Conservation (phyloP, 2,113 vertebrate species). For the Sialia sialis region DNA sequence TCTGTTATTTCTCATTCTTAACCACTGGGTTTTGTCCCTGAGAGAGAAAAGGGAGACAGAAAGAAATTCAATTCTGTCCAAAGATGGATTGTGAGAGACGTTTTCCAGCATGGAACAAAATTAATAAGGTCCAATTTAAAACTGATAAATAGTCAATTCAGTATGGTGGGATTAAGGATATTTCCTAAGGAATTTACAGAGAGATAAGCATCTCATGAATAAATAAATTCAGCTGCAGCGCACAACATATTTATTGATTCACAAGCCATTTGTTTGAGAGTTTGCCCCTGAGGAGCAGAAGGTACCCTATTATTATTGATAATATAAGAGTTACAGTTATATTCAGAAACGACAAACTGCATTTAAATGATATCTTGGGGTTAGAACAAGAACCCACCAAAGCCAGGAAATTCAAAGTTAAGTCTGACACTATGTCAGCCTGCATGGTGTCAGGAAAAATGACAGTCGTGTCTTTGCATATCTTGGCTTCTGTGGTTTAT, state of each 20-base stretch:
- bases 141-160: conserved; percentile 75
- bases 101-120: conserved; percentile 52
- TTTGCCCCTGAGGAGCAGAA: conserved; percentile 66
- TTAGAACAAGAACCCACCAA: conserved; percentile 57
- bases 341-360: conserved; percentile 61
- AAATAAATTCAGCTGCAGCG: conserved; percentile 70
- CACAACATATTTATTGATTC: conserved; percentile 75
- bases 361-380: conserved; percentile 61
- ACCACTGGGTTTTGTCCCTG: conserved; percentile 6
- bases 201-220: conserved; percentile 78
- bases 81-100: background rate
- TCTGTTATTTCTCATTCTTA: conserved; percentile 49
- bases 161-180: conserved; percentile 71
- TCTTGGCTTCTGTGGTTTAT: conserved; percentile 45
- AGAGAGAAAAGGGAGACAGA: conserved; percentile 21
- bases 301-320: conserved; percentile 71
- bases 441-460: conserved; percentile 57
- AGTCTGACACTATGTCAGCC: conserved; percentile 55
- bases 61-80: background rate
- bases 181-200: conserved; percentile 69
- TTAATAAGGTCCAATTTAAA: conserved; percentile 76
- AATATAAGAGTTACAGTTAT: conserved; percentile 70
- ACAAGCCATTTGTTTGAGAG: conserved; percentile 73
- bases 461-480: conserved; percentile 46
- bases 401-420: conserved; percentile 59